phyloP scores from a whole-genome alignment of 2,888 invertebrate species.

The Cheilosia soror region DNA sequence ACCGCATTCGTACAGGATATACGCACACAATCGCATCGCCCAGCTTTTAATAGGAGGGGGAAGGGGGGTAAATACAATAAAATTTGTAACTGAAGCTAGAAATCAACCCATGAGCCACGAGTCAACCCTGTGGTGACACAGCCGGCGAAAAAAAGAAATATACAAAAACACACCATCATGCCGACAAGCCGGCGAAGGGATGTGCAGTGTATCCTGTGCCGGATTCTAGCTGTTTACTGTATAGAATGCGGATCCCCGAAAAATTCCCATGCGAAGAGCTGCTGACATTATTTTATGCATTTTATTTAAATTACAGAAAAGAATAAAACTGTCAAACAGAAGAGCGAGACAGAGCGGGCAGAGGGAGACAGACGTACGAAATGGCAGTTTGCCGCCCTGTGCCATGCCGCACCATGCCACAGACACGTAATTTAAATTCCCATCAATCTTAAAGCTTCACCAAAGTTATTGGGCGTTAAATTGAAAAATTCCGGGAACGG shows the following conservation, averaged over 20 bases:
- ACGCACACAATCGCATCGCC: conserved; percentile 39
- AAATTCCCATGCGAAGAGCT: conserved; percentile 70
- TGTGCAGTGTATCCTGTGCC: conserved; percentile 59
- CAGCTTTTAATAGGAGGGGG: background rate
- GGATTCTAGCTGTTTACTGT: conserved; percentile 39
- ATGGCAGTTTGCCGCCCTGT: conserved; percentile 62
- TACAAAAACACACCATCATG: conserved; percentile 17
- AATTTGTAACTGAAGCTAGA: conserved; percentile 64
- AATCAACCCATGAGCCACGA: conserved; percentile 64
- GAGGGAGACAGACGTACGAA: conserved; percentile 57
- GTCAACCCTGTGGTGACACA: conserved; percentile 69
- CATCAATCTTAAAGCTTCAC: conserved; percentile 78
- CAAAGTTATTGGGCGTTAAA: conserved; percentile 78
- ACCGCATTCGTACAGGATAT: conserved; percentile 60
- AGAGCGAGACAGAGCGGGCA: conserved; percentile 51
- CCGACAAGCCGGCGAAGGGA: conserved; percentile 37
- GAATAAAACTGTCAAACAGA: conserved; percentile 76
- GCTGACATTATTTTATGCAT: conserved; percentile 76
- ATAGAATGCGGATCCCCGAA: conserved; percentile 55
- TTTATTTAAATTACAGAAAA: conserved; percentile 76
- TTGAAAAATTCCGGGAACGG: conserved; percentile 78
- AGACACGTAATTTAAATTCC: conserved; percentile 79
- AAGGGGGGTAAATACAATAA: conserved; percentile 26
- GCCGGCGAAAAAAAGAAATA: conserved; percentile 21
- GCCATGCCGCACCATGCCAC: conserved; percentile 75